Conservation (phyloP, 2,113 vertebrate genomes). For the Clarias gariepinus region DNA sequence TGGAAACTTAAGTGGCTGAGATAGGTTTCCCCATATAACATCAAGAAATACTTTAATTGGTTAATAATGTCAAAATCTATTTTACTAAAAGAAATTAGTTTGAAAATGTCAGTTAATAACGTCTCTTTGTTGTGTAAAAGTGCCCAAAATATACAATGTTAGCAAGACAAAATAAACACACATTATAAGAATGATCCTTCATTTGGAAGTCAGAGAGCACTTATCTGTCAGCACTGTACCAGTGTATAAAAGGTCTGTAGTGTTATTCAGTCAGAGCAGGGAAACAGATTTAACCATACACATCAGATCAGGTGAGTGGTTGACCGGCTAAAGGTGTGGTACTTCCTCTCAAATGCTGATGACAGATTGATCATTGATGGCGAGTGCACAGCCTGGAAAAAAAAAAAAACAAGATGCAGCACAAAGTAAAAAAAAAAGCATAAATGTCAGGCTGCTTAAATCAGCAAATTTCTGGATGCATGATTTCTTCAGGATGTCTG, state of each 20-base stretch:
- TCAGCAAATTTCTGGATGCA: slow-evolving; percentile 17
- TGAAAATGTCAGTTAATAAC: slow-evolving; percentile 58
- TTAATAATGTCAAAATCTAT: slow-evolving; percentile 46
- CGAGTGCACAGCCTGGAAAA: slow-evolving; percentile 78
- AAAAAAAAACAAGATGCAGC: neutral
- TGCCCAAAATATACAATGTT: neutral
- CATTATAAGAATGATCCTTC: slow-evolving; percentile 44
- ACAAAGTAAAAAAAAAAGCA: neutral
- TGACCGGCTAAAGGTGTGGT: slow-evolving; percentile 90
- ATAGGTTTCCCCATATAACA: slow-evolving; percentile 46
- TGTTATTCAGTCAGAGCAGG: neutral
- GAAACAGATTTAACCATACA: neutral
- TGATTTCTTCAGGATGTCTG: neutral
- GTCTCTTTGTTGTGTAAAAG: slow-evolving; percentile 47
- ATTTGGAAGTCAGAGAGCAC: slow-evolving; percentile 32
- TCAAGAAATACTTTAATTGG: slow-evolving; percentile 56
- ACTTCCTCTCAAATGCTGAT: slow-evolving; percentile 89
- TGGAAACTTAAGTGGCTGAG: slow-evolving; percentile 48
- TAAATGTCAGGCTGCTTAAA: neutral
- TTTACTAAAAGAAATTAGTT: slow-evolving; percentile 3
- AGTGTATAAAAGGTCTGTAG: slow-evolving; percentile 6
- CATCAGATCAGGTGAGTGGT: slow-evolving; percentile 91
- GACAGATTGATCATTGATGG: slow-evolving; percentile 91
- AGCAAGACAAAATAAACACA: slow-evolving; percentile 30
- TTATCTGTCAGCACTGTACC: slow-evolving; percentile 29